phyloP scores from a whole-genome alignment of 2,113 vertebrate species.

The Loxodonta africana region DNA sequence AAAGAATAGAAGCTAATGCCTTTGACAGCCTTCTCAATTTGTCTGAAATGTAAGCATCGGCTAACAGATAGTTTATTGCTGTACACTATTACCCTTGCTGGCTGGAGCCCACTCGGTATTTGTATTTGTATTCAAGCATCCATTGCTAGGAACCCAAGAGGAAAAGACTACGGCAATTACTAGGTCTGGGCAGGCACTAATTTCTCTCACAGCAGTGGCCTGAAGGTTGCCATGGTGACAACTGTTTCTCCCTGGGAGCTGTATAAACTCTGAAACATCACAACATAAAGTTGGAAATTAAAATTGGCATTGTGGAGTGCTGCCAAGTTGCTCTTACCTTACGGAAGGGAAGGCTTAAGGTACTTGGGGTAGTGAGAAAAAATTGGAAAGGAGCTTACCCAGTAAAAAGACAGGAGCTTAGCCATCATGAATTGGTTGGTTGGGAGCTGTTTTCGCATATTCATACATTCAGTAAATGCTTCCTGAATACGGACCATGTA shows the following conservation, averaged over 20 bases:
- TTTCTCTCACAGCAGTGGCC: constrained; percentile 76
- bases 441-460: not conserved
- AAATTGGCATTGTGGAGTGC: constrained; percentile 78
- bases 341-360: not conserved
- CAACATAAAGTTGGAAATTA: constrained; percentile 81
- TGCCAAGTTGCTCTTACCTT: constrained; percentile 70
- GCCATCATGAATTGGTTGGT: not conserved
- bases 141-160: constrained; percentile 69
- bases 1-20: constrained; percentile 91
- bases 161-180: constrained; percentile 76
- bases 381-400: not conserved
- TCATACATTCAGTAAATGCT: constrained; percentile 21
- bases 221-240: constrained; percentile 79
- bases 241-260: constrained; percentile 75
- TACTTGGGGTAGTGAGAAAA: not conserved
- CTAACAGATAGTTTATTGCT: constrained; percentile 68
- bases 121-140: constrained; percentile 78
- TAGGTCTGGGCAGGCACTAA: constrained; percentile 79
- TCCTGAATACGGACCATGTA: not conserved
- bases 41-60: constrained; percentile 94
- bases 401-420: not conserved
- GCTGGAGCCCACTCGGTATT: constrained; percentile 69
- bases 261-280: constrained; percentile 77
- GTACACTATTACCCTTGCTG: constrained; percentile 62
- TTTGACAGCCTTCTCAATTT: constrained; percentile 93